Evolutionary conservation across 2,113 vertebrate genomes (phyloP), one percentile per base, ranked within the genome.

Genomic region (Verasper variegatus): DNA sequence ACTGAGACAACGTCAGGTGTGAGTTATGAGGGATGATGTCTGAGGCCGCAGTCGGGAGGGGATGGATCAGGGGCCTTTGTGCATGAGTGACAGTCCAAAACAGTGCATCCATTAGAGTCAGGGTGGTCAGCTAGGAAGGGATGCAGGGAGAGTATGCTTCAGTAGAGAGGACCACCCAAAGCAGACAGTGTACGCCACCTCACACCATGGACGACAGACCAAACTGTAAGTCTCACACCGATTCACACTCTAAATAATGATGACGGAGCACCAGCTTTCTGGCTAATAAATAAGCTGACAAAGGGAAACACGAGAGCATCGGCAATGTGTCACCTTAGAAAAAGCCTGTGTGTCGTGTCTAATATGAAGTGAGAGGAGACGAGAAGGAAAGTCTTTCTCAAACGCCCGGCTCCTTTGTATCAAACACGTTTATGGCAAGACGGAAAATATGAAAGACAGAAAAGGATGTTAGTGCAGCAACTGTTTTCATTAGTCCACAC

Each of bases 121-220:
- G 86, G 87, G 88, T 85, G 89, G 92, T 89, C 92, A 93, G 92
- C 73, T 62, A 81, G 72, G 87, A 78, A 68, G 65, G 84, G 74
- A 78, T 76, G 74, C 59, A n/a, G 67, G 54, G 57, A 76, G 80
- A 58, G 37, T 60, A 73, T 35, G 88, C 84, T 77, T 84, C 82
- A 75, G 57, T 85, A 76, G 60, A 73, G 80, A 76, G 80, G 93
- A 95, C 94, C 93, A 94, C 93, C 93, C 94, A 94, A 91, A 64
- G 71, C 72, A 91, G 84, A 73, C 74, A 24, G 72, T 20, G 55
- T 78, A 78, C 59, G 11, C 80, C 56, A 58, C 66, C 82, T 89
- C 80, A 80, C 80, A 68, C 76, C 80, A 84, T 65, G 67, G 76
- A 82, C 65, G 63, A 59, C 74, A 84, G 88, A 93, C 87, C 88